Evolutionary conservation across 2,888 invertebrate species (phyloP), one percentile per base, ranked within the genome.

Genomic region (Encarsia formosa): DNA sequence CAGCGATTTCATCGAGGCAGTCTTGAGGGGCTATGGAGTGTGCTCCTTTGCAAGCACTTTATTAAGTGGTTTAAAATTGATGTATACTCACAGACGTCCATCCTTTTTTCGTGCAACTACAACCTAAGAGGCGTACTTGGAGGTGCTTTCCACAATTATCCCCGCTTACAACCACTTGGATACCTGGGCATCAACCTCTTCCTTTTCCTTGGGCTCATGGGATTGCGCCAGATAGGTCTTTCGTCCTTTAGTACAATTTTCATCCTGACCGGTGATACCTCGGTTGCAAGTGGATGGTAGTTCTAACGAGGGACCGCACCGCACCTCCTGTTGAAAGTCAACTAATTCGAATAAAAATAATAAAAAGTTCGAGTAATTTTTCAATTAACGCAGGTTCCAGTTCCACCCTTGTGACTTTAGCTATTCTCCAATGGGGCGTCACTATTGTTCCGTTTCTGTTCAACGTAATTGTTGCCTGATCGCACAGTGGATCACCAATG

Each of bases 181-280:
- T 6, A 63, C 48, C 31, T 61, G 58, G 5, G 41, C 4, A 26
- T 61, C 55, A 4, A 41, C 29, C 26, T 15, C 41, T 4, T 4
- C 6, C 18, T 38, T 46, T 38, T 64, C 56, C 26, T 37, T 20
- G 8, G 51, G 41, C n/a, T 34, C 38, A 59, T 37, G 4, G 63
- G 63, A 22, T 54, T 38, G 15, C 57, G 39, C 19, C 61, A 59
- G 16, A 66, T 59, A 1, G 65, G 66, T 15, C 39, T 52, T 8
- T 64, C 63, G 54, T 65, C 64, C 44, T 56, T 59, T 8, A 67
- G 40, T 19, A 67, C 39, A 20, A 68, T 56, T 45, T 52, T 57
- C 60, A 64, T 65, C 15, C 61, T 48, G 9, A 65, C 16, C 50
- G 58, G 6, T 40, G 39, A 23, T 22, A 35, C 24, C 23, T 34